Conservation (phyloP, 2,113 vertebrate genomes). For the Halcyon malimbica region DNA sequence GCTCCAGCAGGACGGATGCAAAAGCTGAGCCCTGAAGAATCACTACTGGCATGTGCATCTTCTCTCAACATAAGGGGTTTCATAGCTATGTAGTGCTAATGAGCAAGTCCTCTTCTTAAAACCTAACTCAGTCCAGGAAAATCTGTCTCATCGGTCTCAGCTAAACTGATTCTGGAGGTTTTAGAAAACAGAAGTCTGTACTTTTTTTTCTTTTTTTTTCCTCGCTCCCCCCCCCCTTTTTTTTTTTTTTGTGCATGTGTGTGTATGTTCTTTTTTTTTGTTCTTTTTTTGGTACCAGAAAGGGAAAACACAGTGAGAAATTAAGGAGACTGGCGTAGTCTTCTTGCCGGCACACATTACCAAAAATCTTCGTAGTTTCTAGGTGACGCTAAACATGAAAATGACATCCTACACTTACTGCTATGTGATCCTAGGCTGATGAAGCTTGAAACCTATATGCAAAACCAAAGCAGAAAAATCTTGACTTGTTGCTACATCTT, state of each 20-base stretch:
- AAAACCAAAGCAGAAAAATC: slow-evolving; percentile 11
- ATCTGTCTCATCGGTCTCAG: background rate
- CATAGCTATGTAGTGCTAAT: background rate
- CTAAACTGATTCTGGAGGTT: background rate
- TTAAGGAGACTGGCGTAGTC: background rate
- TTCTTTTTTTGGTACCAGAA: background rate
- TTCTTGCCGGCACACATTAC: background rate
- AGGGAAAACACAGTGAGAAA: background rate
- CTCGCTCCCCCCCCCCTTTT: no score
- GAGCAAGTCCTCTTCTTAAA: background rate
- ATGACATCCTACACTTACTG: background rate
- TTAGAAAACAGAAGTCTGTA: background rate
- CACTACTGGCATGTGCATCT: background rate
- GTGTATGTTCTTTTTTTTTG: background rate
- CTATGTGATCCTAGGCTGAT: background rate
- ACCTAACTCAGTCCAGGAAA: background rate
- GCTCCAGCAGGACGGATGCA: background rate
- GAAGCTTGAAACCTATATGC: slow-evolving; percentile 32
- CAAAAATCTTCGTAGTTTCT: background rate
- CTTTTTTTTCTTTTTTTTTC: background rate
- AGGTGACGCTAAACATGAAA: background rate
- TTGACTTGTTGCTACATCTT: background rate
- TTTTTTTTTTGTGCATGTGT: background rate
- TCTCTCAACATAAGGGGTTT: background rate
- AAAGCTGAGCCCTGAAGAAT: background rate